Conservation (phyloP, 2,113 vertebrate genomes). For the Pristiophorus japonicus region DNA sequence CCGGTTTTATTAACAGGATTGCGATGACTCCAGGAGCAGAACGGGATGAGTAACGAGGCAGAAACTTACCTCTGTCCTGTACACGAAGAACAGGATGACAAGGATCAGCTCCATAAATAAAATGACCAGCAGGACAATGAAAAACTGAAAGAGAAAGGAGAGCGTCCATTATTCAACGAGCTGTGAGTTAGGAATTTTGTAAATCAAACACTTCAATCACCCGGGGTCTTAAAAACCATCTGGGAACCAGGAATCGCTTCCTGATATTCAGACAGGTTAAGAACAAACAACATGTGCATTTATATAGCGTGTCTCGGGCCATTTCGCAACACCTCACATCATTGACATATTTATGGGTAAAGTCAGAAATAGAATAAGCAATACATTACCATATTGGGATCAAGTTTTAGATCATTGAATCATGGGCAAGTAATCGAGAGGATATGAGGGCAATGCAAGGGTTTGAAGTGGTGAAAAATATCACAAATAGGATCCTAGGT, state of each 20-base stretch:
- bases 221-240: too few relatives aligned
- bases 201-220: background rate
- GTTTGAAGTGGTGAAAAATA: background rate
- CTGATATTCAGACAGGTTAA: background rate
- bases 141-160: constrained; percentile 73
- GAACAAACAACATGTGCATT: background rate
- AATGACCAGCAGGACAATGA: constrained; percentile 88
- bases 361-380: background rate
- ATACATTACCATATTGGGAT: too few relatives aligned
- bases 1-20: background rate
- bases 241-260: background rate
- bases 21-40: background rate
- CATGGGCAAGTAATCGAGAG: background rate
- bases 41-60: too few relatives aligned
- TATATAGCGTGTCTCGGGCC: background rate
- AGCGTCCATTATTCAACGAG: background rate
- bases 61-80: constrained; percentile 83
- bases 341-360: background rate
- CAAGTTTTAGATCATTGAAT: background rate
- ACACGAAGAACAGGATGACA: constrained; percentile 92
- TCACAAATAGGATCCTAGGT: background rate
- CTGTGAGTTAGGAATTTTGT: background rate
- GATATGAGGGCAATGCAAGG: background rate
- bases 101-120: constrained; percentile 89
- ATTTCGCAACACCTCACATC: background rate